These are phyloP conservation scores for Acrobeloides nanus DNA, from an alignment of 2,888 invertebrate genomes.

Conservation along the genomic window DNA sequence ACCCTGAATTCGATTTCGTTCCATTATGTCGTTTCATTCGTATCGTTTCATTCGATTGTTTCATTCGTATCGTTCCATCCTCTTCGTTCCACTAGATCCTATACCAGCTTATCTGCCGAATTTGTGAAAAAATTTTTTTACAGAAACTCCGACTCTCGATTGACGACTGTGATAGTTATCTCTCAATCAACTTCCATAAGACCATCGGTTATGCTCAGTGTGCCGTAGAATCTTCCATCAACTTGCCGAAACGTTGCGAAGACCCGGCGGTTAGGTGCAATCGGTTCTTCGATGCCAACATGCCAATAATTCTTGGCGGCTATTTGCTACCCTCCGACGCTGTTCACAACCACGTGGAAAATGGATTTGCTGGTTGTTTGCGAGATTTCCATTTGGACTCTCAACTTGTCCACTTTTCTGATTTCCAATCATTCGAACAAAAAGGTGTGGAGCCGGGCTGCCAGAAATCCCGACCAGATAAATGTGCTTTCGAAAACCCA, in stretches of 20 bases:
- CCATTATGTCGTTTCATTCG: too few species aligned
- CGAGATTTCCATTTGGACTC: conserved; percentile 32
- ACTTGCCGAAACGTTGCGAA: conserved; percentile 36
- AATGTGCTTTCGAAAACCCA: conserved; percentile 15
- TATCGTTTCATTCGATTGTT: too few species aligned
- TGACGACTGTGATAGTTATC: conserved; percentile 39
- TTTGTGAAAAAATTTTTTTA: conserved; percentile 3
- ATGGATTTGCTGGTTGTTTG: conserved; percentile 28
- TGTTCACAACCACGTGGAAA: conserved; percentile 15
- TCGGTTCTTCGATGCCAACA: conserved; percentile 40
- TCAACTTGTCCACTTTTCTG: conserved; percentile 37
- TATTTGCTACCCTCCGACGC: conserved; percentile 25
- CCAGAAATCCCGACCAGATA: conserved; percentile 25
- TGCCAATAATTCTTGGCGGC: conserved; percentile 42
- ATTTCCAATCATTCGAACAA: conserved; percentile 33
- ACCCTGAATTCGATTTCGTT: too few species aligned
- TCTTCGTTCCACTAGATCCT: too few species aligned
- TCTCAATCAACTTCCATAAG: conserved; percentile 17
- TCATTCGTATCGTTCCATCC: too few species aligned
- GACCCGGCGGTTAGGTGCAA: conserved; percentile 38
- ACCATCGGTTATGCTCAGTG: conserved; percentile 27
- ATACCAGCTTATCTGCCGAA: too few species aligned
- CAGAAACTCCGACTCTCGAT: conserved; percentile 35
- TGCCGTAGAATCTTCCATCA: conserved; percentile 32
- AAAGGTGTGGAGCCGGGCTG: conserved; percentile 28